Evolutionary conservation across 64 coral and sea anemone genomes (phyloP).

Genomic region (Hydrozoanthus tunicans): DNA sequence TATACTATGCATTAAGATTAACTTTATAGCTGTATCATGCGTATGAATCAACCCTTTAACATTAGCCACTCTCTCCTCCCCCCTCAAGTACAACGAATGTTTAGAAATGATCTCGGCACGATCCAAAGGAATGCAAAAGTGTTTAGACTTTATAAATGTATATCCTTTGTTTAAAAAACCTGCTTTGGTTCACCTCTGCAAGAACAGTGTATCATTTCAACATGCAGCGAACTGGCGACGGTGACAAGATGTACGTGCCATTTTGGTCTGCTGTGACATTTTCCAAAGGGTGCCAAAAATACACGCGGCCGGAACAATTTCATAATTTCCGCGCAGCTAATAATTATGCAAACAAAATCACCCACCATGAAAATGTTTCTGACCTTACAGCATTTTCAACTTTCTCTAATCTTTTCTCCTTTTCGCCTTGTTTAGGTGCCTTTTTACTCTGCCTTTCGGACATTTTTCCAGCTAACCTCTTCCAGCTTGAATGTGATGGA

Average conservation of each 20-base stretch:
- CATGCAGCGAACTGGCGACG: no score
- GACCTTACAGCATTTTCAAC: conserved; percentile 54
- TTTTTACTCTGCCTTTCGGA: neutral
- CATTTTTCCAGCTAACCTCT: neutral
- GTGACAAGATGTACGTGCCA: no score
- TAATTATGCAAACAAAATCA: conserved; percentile 2
- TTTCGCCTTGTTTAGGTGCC: conserved; percentile 14
- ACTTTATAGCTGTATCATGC: no score
- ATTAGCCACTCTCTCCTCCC: no score
- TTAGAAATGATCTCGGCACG: no score
- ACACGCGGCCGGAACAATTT: neutral
- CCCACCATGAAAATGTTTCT: conserved; percentile 61
- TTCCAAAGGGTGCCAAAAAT: neutral
- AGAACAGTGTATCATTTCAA: no score
- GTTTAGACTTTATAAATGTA: neutral
- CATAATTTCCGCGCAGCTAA: neutral
- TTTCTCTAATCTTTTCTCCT: conserved; percentile 34
- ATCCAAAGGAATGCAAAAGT: no score
- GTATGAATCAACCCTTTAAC: no score
- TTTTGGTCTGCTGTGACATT: neutral
- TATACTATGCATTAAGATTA: no score
- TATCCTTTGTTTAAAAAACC: neutral
- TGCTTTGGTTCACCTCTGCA: no score
- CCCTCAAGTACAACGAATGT: no score
- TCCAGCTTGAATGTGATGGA: neutral